Evolutionary conservation across 2,113 vertebrate genomes (phyloP).

Genomic region (Anseranas semipalmata): DNA sequence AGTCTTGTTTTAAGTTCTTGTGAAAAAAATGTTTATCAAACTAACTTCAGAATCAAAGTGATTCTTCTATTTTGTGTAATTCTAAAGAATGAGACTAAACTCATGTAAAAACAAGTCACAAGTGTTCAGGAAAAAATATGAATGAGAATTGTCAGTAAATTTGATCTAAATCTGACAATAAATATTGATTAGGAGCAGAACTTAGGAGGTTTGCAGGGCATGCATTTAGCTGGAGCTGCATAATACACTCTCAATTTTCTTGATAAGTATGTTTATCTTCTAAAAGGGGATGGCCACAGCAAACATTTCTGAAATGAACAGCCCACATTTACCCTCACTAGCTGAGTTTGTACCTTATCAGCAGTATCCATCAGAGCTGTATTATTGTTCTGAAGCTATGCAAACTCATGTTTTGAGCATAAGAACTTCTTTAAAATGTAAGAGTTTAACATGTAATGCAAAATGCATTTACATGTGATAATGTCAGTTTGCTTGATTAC

Average conservation of each 20-base stretch:
- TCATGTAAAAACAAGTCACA: neutral
- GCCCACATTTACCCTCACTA: neutral
- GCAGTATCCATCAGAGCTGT: neutral
- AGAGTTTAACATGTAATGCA: neutral
- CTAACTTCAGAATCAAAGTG: neutral
- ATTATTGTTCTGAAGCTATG: neutral
- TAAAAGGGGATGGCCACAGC: neutral
- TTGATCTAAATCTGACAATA: neutral
- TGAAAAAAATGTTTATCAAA: neutral
- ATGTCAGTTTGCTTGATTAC: neutral
- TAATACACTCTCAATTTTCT: neutral
- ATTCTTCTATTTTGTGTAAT: neutral
- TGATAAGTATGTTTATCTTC: neutral
- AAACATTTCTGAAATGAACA: neutral
- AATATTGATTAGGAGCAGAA: neutral
- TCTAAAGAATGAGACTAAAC: neutral
- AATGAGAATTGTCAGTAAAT: neutral
- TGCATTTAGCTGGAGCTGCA: accelerated
- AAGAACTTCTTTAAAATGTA: neutral
- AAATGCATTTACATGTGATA: neutral
- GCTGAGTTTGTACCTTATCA: neutral
- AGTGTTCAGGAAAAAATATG: neutral
- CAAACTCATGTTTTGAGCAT: neutral
- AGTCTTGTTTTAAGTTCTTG: neutral
- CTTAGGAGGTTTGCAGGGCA: neutral